These are phyloP conservation scores for Hydrophis major DNA, from an alignment of 2,797 vertebrate species.

Conservation along the genomic window DNA sequence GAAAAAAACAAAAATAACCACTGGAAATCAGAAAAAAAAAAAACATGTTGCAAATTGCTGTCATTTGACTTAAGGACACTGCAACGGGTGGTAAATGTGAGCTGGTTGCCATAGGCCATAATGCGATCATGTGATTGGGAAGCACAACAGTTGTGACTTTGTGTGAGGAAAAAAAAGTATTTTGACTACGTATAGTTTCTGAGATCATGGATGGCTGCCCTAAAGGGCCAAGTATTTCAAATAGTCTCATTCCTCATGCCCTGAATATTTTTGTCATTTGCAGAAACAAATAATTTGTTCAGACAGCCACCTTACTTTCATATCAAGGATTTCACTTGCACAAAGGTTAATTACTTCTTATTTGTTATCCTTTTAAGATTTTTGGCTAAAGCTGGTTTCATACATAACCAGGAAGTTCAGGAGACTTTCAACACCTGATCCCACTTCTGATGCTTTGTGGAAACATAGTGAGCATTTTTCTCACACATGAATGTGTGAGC, in stretches of 20 bases:
- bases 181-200: background rate
- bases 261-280: conserved; percentile 28
- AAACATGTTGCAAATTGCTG: background rate
- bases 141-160: background rate
- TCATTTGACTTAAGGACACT: background rate
- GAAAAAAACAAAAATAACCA: background rate
- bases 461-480: too few species aligned
- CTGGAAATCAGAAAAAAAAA: background rate
- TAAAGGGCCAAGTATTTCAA: background rate
- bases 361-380: background rate
- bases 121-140: background rate
- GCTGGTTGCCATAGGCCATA: background rate
- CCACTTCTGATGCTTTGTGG: background rate
- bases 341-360: background rate
- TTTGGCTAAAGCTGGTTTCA: conserved; percentile 9
- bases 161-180: background rate
- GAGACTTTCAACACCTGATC: background rate
- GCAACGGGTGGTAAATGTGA: background rate
- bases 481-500: background rate
- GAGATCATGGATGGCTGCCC: background rate
- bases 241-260: conserved; percentile 27
- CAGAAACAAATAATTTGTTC: conserved; percentile 54
- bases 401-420: background rate
- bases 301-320: conserved; percentile 35
- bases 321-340: conserved; percentile 36